Evolutionary conservation across 2,113 vertebrate genomes (phyloP), one percentile per base, ranked within the genome.

Genomic region (Numida meleagris): DNA sequence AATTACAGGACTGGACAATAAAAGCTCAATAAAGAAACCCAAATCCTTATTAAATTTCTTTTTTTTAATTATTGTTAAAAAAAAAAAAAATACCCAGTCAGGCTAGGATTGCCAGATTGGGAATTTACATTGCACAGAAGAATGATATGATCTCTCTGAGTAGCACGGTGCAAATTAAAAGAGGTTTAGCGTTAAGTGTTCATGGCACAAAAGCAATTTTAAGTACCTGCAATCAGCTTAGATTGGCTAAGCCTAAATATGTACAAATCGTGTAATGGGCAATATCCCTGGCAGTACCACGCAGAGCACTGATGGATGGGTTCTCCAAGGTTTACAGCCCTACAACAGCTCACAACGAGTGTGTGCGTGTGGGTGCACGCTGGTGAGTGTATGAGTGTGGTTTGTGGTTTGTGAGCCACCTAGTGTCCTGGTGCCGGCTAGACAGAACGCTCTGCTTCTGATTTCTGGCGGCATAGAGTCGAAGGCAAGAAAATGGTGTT

Each of bases 161-260:
- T 98, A 98, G 98, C 98, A 98, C 98, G 95, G 97, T 73, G 97
- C 97, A 97, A 98, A 98, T 98, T 98, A 98, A 97, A 98, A 98
- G 96, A 97, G 98, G 98, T 98, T 98, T 98, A 98, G 96, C 88
- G 82, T 98, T 98, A 98, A 98, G 97, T 98, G 98, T 92, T 98
- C 97, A 96, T 98, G 94, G 97, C 97, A 98, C 97, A 98, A 97
- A 97, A 98, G 98, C 97, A 98, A 98, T 97, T 98, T 98, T 98
- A 98, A 99, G 98, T 98, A 98, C 98, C 97, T 95, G 86, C 98
- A 98, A 99, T 98, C 98, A 97, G 98, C 98, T 98, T 98, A 98
- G 97, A 95, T 94, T 88, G 95, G 95, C 97, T 98, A 98, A 98
- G 98, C 98, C 96, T 98, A 98, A 98, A 98, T 97, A 98, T 98